Percentiles rank a stretch among this genome's conserved stretches.
Conservation (phyloP, 2,797 vertebrate species). For the Mormyrus proboscirostris region DNA sequence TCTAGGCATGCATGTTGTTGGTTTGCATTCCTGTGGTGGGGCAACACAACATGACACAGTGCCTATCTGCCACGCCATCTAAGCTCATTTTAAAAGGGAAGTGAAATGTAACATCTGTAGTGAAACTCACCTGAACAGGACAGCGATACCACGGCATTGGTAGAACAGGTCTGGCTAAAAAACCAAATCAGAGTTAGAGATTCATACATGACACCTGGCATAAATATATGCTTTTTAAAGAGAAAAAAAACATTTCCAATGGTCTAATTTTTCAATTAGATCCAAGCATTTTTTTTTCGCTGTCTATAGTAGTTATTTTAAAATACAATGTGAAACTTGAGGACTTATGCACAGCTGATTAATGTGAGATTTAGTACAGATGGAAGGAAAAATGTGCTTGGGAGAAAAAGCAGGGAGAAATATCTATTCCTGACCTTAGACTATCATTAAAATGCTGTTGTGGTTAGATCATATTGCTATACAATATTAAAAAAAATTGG, state of each 20-base stretch:
- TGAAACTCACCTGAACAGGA: slow-evolving; percentile 69
- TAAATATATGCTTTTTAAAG: not conserved
- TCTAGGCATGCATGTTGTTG: not conserved
- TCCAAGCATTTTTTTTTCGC: not conserved
- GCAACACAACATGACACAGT: not conserved
- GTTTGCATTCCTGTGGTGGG: not conserved
- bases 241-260: not conserved
- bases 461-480: no score
- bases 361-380: not conserved
- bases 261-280: not conserved
- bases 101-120: not conserved
- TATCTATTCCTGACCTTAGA: not conserved
- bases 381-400: not conserved
- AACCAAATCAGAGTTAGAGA: not conserved
- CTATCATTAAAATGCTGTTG: not conserved
- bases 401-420: not conserved
- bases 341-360: not conserved
- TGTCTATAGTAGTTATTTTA: not conserved
- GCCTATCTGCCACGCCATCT: not conserved
- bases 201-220: not conserved
- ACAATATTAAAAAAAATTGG: not conserved
- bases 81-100: not conserved
- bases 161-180: slow-evolving; percentile 56
- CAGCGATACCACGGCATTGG: slow-evolving; percentile 63
- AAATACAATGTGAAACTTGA: not conserved